Conservation (phyloP, 1,140 invertebrate species). For the Drosophila punjabiensis region DNA sequence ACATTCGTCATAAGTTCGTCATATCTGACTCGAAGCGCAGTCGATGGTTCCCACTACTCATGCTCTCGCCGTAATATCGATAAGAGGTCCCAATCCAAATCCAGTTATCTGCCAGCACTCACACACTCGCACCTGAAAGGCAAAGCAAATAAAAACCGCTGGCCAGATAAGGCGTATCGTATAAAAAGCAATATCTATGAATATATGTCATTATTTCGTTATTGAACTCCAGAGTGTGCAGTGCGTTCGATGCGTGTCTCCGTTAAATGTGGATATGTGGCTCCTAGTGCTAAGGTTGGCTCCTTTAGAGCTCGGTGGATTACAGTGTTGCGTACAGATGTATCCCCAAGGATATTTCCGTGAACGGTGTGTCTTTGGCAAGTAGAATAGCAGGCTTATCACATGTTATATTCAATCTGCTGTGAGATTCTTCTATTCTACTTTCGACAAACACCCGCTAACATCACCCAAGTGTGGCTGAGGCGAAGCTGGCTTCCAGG, state of each 20-base stretch:
- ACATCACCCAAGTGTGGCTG: slow-evolving; percentile 23
- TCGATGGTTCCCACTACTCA: slow-evolving; percentile 26
- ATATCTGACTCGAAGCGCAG: slow-evolving; percentile 39
- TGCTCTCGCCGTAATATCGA: slow-evolving; percentile 52
- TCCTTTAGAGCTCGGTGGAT: background rate
- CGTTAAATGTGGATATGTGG: slow-evolving; percentile 3
- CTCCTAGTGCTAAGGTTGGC: background rate
- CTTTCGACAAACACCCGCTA: slow-evolving; percentile 77
- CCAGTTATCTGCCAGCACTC: slow-evolving; percentile 68
- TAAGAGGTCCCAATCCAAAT: slow-evolving; percentile 77
- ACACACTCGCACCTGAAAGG: slow-evolving; percentile 58
- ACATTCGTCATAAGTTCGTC: slow-evolving; percentile 64
- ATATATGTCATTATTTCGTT: slow-evolving; percentile 83
- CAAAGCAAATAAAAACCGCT: slow-evolving; percentile 74
- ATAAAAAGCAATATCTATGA: slow-evolving; percentile 84
- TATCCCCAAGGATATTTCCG: slow-evolving; percentile 16
- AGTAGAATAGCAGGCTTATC: slow-evolving; percentile 84
- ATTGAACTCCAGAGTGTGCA: slow-evolving; percentile 76
- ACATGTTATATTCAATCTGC: slow-evolving; percentile 61
- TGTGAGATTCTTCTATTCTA: slow-evolving; percentile 84
- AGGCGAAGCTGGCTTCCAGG: background rate
- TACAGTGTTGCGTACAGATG: slow-evolving; percentile 2
- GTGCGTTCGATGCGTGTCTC: slow-evolving; percentile 36
- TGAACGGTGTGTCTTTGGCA: slow-evolving; percentile 68
- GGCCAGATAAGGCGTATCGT: slow-evolving; percentile 75